phyloP scores from a whole-genome alignment of 64 coral and sea anemone species.

The Porites australiensis region DNA sequence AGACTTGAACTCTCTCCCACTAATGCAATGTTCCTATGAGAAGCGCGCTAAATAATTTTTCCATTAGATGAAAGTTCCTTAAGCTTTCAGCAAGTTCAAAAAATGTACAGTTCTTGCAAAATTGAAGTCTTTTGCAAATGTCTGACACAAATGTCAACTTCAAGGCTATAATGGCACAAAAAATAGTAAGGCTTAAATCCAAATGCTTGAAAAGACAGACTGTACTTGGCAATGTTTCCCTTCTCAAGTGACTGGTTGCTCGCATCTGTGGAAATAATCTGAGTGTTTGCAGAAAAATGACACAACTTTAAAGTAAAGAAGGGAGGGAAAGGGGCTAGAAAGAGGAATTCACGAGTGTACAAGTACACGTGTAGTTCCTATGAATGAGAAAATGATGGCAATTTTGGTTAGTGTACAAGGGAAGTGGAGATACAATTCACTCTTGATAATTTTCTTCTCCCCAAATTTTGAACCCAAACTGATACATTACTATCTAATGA shows the following conservation, averaged over 20 bases:
- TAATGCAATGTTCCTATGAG: constrained; percentile 51
- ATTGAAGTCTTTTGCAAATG: constrained; percentile 30
- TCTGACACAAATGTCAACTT: constrained; percentile 45
- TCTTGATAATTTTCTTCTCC: not conserved
- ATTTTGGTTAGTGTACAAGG: not conserved
- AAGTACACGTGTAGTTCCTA: not conserved
- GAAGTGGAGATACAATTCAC: not conserved
- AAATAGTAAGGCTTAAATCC: constrained; percentile 32
- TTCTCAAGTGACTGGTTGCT: not conserved
- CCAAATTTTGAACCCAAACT: not conserved
- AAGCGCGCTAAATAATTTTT: constrained; percentile 57
- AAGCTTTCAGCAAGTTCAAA: constrained; percentile 44
- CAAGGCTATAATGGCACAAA: constrained; percentile 34
- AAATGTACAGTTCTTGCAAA: constrained; percentile 34
- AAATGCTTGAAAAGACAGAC: constrained; percentile 56
- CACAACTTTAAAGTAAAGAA: constrained; percentile 30
- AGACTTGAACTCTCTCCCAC: constrained; percentile 43
- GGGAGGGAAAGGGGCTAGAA: not conserved
- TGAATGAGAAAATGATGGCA: not conserved
- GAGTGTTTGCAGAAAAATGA: constrained; percentile 58
- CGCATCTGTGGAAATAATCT: constrained; percentile 55
- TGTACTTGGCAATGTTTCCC: constrained; percentile 37
- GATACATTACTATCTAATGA: not conserved
- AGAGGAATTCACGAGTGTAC: not conserved
- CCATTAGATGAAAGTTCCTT: constrained; percentile 37